These are phyloP conservation scores for Anseranas semipalmata DNA, from an alignment of 2,113 vertebrate species.

Conservation along the genomic window DNA sequence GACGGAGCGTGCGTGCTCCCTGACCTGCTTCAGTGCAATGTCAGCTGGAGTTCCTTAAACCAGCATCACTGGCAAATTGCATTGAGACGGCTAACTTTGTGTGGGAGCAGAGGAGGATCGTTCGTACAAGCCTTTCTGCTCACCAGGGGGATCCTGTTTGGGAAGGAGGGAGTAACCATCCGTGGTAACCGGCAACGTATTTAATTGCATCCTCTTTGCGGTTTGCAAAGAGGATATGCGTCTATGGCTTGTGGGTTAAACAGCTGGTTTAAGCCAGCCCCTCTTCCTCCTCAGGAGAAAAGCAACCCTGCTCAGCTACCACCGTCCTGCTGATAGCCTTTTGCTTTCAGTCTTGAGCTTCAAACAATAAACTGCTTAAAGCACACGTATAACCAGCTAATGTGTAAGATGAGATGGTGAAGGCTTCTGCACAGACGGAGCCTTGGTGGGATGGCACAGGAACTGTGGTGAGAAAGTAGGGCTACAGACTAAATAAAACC, in stretches of 20 bases:
- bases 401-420: fast-evolving
- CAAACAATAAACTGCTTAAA: neutral
- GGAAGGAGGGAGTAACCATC: neutral
- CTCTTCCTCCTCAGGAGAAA: neutral
- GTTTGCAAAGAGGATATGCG: neutral
- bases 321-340: fast-evolving
- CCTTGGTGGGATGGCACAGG: neutral
- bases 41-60: neutral
- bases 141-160: neutral
- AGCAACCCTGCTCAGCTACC: fast-evolving
- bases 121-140: neutral
- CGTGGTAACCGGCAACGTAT: neutral
- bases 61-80: neutral
- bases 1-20: fast-evolving
- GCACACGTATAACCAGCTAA: fast-evolving
- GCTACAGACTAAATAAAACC: neutral
- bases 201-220: neutral
- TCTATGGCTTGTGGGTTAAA: neutral
- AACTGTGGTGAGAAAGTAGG: neutral
- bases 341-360: neutral
- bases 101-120: neutral
- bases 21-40: neutral
- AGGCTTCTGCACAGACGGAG: neutral
- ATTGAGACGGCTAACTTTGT: neutral
- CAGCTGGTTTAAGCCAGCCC: neutral